These are phyloP conservation scores for Patella vulgata DNA, from an alignment of 1,140 invertebrate species.

Conservation along the genomic window DNA sequence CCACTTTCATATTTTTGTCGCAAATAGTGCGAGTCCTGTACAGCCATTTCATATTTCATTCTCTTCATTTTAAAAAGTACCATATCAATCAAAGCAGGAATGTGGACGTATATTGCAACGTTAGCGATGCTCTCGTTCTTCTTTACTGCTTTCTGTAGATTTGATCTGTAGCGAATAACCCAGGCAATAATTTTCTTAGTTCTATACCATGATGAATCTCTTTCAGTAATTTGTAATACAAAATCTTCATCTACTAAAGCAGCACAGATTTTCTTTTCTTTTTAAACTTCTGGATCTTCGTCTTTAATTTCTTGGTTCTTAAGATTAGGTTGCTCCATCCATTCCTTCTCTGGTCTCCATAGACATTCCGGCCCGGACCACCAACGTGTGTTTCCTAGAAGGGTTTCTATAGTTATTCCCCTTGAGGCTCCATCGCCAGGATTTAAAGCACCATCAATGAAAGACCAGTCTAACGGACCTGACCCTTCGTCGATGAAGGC, in stretches of 20 bases:
- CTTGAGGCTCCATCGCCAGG: constrained; percentile 18
- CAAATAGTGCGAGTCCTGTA: constrained; percentile 9
- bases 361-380: constrained; percentile 30
- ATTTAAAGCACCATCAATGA: constrained; percentile 12
- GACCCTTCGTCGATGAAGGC: constrained; percentile 21
- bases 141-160: constrained; percentile 1
- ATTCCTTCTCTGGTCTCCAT: constrained; percentile 4
- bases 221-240: background rate
- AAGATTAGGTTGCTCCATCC: background rate
- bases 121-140: no score
- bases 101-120: no score
- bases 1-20: constrained; percentile 11
- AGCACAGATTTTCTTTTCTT: background rate
- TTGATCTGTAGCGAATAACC: constrained; percentile 10
- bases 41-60: constrained; percentile 11
- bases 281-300: constrained; percentile 26
- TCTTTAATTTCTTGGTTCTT: background rate
- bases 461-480: constrained; percentile 21
- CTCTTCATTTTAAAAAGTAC: no score
- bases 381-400: constrained; percentile 26
- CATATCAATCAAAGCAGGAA: no score
- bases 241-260: background rate
- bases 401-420: constrained; percentile 16
- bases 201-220: constrained; percentile 8
- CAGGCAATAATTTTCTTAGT: constrained; percentile 7